phyloP scores from a whole-genome alignment of 2,113 vertebrate species.

The Narcine bancroftii region DNA sequence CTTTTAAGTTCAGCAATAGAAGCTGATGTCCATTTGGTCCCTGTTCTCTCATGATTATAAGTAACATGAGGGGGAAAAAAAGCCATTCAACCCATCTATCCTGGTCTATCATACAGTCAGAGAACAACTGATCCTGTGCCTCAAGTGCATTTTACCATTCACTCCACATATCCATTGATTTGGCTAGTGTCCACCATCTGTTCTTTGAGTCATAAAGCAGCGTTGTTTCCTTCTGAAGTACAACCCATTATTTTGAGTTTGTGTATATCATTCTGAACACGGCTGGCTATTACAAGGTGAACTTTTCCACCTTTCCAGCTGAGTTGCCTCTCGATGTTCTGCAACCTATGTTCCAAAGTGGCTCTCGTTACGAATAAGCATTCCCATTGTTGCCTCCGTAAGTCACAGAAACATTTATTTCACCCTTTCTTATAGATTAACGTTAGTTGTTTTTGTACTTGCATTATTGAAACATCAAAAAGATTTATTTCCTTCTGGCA shows the following conservation, averaged over 20 bases:
- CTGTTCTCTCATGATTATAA: background rate
- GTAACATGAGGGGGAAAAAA: no score
- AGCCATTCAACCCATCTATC: no score
- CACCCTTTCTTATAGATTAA: background rate
- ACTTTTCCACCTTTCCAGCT: background rate
- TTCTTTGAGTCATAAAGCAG: background rate
- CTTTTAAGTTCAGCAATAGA: background rate
- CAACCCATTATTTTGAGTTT: background rate
- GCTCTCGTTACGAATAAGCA: background rate
- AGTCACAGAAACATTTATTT: background rate
- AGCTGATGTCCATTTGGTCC: background rate
- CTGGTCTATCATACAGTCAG: background rate
- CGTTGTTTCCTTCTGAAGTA: background rate
- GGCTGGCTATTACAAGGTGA: background rate
- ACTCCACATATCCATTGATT: background rate
- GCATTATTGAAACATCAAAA: background rate
- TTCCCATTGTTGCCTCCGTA: background rate
- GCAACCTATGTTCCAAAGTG: background rate
- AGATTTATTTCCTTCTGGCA: background rate
- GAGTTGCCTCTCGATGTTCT: background rate
- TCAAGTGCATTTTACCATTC: background rate
- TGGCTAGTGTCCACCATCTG: background rate
- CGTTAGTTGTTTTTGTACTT: background rate
- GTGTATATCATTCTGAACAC: no score
- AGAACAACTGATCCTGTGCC: background rate